Evolutionary conservation across 2,113 vertebrate genomes (phyloP), one percentile per base, ranked within the genome.

Genomic region (Tragulus kanchil): DNA sequence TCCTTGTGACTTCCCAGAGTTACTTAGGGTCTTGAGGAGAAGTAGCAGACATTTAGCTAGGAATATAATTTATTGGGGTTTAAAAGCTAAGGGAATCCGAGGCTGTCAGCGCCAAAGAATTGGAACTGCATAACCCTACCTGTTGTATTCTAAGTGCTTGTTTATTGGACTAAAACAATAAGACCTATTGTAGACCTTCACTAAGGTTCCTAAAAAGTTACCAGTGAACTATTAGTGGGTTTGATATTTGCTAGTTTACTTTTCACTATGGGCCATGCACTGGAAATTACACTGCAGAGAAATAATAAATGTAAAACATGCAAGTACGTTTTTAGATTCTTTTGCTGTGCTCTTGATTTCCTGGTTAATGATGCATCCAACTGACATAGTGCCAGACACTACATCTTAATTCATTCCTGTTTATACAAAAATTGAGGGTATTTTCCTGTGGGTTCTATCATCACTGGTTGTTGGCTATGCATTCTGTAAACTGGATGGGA

Each of bases 381-480:
- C 9, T 26, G 48, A 52, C 81, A 75, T 17, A 69, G 36, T 19
- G 42, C 25, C 23, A 92, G 73, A 64, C 14, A 87, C 69, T 45
- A 81, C 95, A 84, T 87, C 73, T 87, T 87, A 84, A 45, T 96
- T 96, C 85, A 89, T 96, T 84, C 45, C 92, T 89, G n/a, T 93
- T 86, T 96, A 84, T 89, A 75, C 59, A 93, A 84, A 96, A 92
- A 87, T 59, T 4, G 25, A 97, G 26, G 58, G 36, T 84, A 73
- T 79, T 94, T 95, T 96, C 87, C 62, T 23, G 0, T 17, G 61
- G 19, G n/a, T 61, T 96, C 84, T 77, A 3, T 59, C 36, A 59
- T 92, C 19, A 11, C 45, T 69, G 12, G 61, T 45, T 83, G 58
- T 64, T 31, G 77, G 54, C 48, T 91, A 15, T 13, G 6, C 9